Conservation (phyloP, 2,888 invertebrate genomes). For the Drosophila anomelani region DNA sequence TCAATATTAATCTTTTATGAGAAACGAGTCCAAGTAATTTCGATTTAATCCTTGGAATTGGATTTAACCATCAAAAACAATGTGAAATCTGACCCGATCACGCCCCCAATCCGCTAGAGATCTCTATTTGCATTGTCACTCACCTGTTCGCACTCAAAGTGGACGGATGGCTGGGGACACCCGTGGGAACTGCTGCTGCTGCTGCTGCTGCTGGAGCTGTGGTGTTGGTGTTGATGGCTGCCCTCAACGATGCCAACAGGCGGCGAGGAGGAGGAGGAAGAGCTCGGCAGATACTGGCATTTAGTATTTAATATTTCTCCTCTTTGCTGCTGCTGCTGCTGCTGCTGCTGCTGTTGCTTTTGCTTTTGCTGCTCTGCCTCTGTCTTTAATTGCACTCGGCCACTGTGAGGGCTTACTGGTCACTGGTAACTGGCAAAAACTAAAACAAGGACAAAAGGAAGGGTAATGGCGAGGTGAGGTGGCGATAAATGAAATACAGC, state of each 20-base stretch:
- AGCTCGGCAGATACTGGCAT: constrained; percentile 16
- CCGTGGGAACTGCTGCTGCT: constrained; percentile 17
- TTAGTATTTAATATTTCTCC: constrained; percentile 31
- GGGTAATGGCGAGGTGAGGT: constrained; percentile 6
- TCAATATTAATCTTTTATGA: background rate
- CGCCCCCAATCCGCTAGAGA: background rate
- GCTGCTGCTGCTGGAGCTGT: constrained; percentile 2
- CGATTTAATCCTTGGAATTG: background rate
- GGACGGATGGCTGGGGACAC: constrained; percentile 24
- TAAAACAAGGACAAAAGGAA: constrained; percentile 42
- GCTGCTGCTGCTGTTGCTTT: background rate
- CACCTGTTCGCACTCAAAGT: constrained; percentile 46
- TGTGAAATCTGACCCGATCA: constrained; percentile 3
- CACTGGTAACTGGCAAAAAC: constrained; percentile 28
- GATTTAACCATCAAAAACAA: background rate
- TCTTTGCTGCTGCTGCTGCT: background rate
- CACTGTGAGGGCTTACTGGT: constrained; percentile 4
- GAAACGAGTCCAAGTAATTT: background rate
- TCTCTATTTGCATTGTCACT: constrained; percentile 24
- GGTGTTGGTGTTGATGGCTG: background rate
- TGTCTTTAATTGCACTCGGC: constrained; percentile 47
- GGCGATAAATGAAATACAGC: constrained; percentile 20
- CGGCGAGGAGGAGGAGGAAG: background rate
- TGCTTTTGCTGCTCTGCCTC: background rate
- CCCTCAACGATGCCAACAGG: constrained; percentile 36